Conservation (phyloP, 2,797 vertebrate species). For the Uromys caudimaculatus region DNA sequence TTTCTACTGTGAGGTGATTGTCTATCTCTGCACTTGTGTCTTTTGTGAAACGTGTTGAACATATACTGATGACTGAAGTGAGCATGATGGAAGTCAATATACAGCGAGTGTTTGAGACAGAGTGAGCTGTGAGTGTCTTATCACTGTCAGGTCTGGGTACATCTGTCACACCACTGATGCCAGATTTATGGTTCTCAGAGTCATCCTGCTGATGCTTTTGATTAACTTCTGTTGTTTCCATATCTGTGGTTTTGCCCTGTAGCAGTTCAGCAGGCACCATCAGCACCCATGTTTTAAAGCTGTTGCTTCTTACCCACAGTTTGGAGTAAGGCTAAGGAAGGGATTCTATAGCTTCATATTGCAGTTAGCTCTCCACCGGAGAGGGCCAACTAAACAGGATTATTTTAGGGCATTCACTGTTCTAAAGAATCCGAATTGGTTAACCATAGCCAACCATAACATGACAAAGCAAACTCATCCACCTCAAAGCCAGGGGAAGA, state of each 20-base stretch:
- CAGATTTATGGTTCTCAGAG: no score
- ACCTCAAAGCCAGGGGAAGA: no score
- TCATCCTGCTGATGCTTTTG: not conserved
- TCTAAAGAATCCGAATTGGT: not conserved
- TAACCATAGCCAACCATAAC: not conserved
- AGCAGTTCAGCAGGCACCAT: not conserved
- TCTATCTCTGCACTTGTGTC: not conserved
- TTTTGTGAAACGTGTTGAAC: not conserved
- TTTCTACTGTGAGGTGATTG: not conserved
- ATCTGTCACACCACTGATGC: not conserved
- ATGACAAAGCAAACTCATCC: not conserved
- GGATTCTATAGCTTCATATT: not conserved
- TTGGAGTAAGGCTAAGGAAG: slow-evolving; percentile 7
- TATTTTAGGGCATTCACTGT: not conserved
- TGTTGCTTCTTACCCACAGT: not conserved
- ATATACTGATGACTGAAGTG: not conserved
- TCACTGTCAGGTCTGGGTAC: not conserved
- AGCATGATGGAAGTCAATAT: not conserved
- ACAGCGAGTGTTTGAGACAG: not conserved
- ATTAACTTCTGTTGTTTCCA: not conserved
- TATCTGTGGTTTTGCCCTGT: not conserved
- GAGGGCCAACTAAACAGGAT: not conserved
- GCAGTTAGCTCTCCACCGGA: not conserved
- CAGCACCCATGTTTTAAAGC: not conserved
- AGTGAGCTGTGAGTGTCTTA: not conserved